Evolutionary conservation across 2,113 vertebrate genomes (phyloP).

Genomic region (Xyliphius kryptos): DNA sequence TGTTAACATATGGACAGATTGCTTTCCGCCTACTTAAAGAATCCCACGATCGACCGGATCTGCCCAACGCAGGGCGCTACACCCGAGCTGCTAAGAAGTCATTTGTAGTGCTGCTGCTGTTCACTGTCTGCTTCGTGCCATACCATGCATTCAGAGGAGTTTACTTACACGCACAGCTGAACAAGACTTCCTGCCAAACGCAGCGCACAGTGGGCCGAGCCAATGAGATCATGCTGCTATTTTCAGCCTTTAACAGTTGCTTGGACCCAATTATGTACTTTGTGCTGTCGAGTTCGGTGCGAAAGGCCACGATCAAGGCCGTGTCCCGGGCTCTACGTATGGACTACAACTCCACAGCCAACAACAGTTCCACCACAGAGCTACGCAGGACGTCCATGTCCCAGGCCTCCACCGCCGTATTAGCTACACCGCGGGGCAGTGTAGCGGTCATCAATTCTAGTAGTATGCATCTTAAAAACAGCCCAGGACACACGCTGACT

Average conservation of each 20-base stretch:
- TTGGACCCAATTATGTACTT: conserved; percentile 92
- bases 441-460: not conserved
- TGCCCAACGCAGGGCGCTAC: conserved; percentile 75
- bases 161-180: conserved; percentile 79
- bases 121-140: conserved; percentile 82
- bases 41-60: conserved; percentile 67
- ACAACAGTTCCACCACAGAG: conserved; percentile 73
- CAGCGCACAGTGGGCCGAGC: conserved; percentile 62
- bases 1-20: conserved; percentile 80
- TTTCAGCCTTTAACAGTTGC: conserved; percentile 87
- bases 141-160: conserved; percentile 75
- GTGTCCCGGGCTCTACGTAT: conserved; percentile 52
- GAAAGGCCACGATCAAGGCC: conserved; percentile 70
- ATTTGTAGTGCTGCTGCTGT: conserved; percentile 84
- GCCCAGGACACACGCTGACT: not conserved
- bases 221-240: conserved; percentile 76
- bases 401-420: not conserved
- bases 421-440: not conserved
- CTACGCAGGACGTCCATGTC: conserved; percentile 46
- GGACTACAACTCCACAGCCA: conserved; percentile 31
- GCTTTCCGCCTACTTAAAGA: conserved; percentile 68
- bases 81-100: conserved; percentile 75
- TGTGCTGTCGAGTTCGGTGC: conserved; percentile 77
- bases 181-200: conserved; percentile 59
- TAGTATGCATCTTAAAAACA: not conserved